Conservation (phyloP, 2,888 invertebrate genomes). For the Xestia rhomboidea region DNA sequence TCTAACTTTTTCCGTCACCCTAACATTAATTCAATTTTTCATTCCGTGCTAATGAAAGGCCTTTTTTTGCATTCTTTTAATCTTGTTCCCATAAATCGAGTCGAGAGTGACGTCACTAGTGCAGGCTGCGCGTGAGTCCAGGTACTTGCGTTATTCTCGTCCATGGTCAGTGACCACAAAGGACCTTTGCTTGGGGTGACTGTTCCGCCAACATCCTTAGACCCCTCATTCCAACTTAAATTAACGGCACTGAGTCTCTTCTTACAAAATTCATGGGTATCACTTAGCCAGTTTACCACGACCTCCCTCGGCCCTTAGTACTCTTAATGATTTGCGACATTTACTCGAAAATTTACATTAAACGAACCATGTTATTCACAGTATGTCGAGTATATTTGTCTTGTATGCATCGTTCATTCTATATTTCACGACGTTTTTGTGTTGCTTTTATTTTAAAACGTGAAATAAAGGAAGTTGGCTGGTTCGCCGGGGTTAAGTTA, state of each 20-base stretch:
- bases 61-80: slow-evolving; percentile 57
- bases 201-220: slow-evolving; percentile 82
- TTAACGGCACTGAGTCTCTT: slow-evolving; percentile 67
- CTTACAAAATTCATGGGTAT: slow-evolving; percentile 71
- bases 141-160: slow-evolving; percentile 87
- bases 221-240: slow-evolving; percentile 63
- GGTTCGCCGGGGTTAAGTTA: slow-evolving; percentile 75
- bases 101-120: slow-evolving; percentile 81
- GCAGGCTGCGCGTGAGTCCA: slow-evolving; percentile 78
- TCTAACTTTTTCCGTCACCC: slow-evolving; percentile 39
- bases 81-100: slow-evolving; percentile 73
- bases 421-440: slow-evolving; percentile 37
- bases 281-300: slow-evolving; percentile 72
- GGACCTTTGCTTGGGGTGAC: slow-evolving; percentile 89
- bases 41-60: slow-evolving; percentile 51
- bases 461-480: slow-evolving; percentile 79
- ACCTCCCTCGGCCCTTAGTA: slow-evolving; percentile 71
- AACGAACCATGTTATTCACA: slow-evolving; percentile 26
- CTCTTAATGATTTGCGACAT: slow-evolving; percentile 66
- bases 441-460: slow-evolving; percentile 71
- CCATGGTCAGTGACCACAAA: slow-evolving; percentile 89
- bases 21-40: slow-evolving; percentile 50
- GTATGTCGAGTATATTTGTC: slow-evolving; percentile 28
- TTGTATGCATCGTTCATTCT: slow-evolving; percentile 36
- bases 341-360: slow-evolving; percentile 33